phyloP scores from a whole-genome alignment of 1,140 invertebrate species.

The Cecropterus lyciades region DNA sequence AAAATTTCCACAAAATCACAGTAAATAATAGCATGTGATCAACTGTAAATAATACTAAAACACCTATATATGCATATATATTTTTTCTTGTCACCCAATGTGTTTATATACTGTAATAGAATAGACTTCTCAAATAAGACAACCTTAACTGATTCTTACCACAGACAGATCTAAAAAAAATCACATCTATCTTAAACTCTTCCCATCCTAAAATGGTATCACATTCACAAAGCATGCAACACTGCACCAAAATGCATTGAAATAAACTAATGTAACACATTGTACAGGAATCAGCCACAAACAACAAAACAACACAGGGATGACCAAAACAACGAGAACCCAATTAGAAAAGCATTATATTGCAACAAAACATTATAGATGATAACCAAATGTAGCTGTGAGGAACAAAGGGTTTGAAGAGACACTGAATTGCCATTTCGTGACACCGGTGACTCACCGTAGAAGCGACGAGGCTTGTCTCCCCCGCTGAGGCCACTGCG shows the following conservation, averaged over 20 bases:
- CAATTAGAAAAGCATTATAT: constrained; percentile 58
- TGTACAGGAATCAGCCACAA: constrained; percentile 2
- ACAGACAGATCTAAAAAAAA: too few relatives aligned
- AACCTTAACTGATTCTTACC: too few relatives aligned
- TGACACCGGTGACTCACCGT: constrained; percentile 70
- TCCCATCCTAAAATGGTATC: background rate
- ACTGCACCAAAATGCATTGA: background rate
- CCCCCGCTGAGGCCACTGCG: constrained; percentile 64
- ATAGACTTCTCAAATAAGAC: too few relatives aligned
- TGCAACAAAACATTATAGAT: constrained; percentile 70
- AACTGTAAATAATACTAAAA: too few relatives aligned
- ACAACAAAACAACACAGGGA: constrained; percentile 16
- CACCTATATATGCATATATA: too few relatives aligned
- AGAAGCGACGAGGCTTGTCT: constrained; percentile 81
- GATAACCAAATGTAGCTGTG: constrained; percentile 41
- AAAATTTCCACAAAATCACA: too few relatives aligned
- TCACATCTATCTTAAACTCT: too few relatives aligned
- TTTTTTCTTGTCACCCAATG: too few relatives aligned
- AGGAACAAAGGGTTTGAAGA: constrained; percentile 30
- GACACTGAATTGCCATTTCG: constrained; percentile 15
- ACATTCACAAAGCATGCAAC: constrained; percentile 19
- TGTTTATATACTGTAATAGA: too few relatives aligned
- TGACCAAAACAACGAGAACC: constrained; percentile 49
- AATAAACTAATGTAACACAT: background rate
- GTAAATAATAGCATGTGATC: too few relatives aligned